Evolutionary conservation across 2,888 invertebrate genomes (phyloP).

Genomic region (Embidobia sp.): DNA sequence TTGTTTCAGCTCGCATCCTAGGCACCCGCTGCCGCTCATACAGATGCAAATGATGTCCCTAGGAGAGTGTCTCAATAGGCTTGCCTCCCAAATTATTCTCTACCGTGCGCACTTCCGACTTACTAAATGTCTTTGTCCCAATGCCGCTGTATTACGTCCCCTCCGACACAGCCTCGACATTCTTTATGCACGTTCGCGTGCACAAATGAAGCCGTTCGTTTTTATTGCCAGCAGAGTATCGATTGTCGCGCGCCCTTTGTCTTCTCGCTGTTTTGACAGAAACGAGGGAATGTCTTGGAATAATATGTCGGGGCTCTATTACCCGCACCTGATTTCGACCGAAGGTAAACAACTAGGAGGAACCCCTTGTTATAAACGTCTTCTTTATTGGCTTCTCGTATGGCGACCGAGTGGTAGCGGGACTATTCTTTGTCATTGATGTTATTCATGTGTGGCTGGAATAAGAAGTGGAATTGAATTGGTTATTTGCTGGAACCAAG

Average conservation of each 20-base stretch:
- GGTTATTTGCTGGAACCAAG: background rate
- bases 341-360: background rate
- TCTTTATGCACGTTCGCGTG: too few species aligned
- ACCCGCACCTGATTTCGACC: constrained; percentile 4
- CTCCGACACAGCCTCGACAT: too few species aligned
- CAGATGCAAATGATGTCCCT: constrained; percentile 57
- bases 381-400: constrained; percentile 20
- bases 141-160: too few species aligned
- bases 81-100: constrained; percentile 33
- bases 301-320: too few species aligned
- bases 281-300: too few species aligned
- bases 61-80: constrained; percentile 33
- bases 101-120: too few species aligned
- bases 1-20: constrained; percentile 53
- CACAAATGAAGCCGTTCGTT: too few species aligned
- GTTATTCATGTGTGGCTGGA: constrained; percentile 25
- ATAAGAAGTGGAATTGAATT: constrained; percentile 28
- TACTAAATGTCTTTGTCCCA: too few species aligned
- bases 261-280: too few species aligned
- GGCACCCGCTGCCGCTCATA: constrained; percentile 19
- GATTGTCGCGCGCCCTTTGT: constrained; percentile 2
- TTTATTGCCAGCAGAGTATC: constrained; percentile 8
- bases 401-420: background rate
- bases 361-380: constrained; percentile 13
- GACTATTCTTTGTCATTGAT: background rate